Evolutionary conservation across 2,797 vertebrate species (phyloP), one percentile per base, ranked within the genome.

Genomic region (Steatocranus sp.): DNA sequence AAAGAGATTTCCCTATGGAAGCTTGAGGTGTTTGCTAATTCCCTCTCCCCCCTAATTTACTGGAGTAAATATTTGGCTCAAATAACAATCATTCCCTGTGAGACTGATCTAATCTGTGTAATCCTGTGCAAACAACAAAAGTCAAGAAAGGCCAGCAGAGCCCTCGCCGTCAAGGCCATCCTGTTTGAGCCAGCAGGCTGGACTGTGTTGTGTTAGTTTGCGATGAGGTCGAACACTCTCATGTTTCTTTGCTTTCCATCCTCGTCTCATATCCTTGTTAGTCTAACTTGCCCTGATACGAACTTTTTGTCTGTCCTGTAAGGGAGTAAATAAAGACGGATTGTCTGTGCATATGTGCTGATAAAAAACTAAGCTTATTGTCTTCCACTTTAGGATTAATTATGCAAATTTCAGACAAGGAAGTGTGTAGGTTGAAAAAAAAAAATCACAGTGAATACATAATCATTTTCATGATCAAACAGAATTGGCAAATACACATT

Each of bases 61-160:
- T 10, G 4, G 11, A 74, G 91, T 88, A 90, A 95, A 94, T 94
- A 94, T 94, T 95, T 91, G 83, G 83, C 79, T 91, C 90, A 93
- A 95, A 94, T 87, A 94, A 88, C 87, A 93, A 93, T 91, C 90
- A 90, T 79, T 87, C 75, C 83, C 82, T 25, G 61, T 0, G 75
- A 91, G 88, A 86, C 86, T 18, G 30, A 88, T 91, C 27, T 90
- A 88, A 93, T 93, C 87, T 82, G 32, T 51, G 79, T 88, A 91
- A 92, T 90, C 90, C 85, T 83, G 70, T 83, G 63, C 85, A 92
- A 93, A 91, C 34, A 75, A 61, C 80, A 86, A 80, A 90, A 84
- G 90, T 93, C 86, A 92, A 94, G 91, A 85, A 83, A 86, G 78
- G 76, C 83, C 18, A 20, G 80, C 56, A 2, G 74, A 61, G 83